Base-by-base conservation (phyloP, 1,140 invertebrate species). In the Prorops nasuta region DNA sequence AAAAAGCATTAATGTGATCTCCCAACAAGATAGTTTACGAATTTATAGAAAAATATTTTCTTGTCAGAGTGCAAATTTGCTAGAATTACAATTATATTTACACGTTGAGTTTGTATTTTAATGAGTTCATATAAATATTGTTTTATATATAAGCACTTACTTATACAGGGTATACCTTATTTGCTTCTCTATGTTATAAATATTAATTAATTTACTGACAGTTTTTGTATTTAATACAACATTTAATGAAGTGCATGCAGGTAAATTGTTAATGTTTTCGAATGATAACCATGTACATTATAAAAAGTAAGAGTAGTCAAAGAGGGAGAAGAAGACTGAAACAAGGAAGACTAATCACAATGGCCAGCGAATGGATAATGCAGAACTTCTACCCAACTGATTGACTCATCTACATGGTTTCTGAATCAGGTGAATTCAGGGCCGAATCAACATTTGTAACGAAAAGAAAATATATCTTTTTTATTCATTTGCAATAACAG, bases 371-470 rank as follows among this genome's bases (percentile, higher is more conserved):
- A 34, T 49, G 55, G 63, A 60, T 54, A 52, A 40, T 54, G 56
- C 54, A 38, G 54, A 67, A 60, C 60, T n/a, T n/a, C 69, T 40
- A 58, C 59, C 58, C 60, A 54, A 55, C 63, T 58, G 58, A 62
- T 66, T 63, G 58, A 59, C 64, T 51, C 63, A 57, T 64, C 69
- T 58, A 47, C 73, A 62, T 66, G 72, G 67, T 74, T 72, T 71
- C 67, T 72, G 69, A 74, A 71, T 74, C 71, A 76, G 73, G 73
- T 76, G 71, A 76, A 74, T 74, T 74, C 68, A 72, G 72, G 73
- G 65, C 70, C 70, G 70, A 74, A 76, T 74, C 72, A 74, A 74
- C 67, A 74, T 73, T 76, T 71, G 58, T 74, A 70, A 69, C 58
- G 24, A 51, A 35, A 24, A 56, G 44, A 36, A 42, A 54, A 41